These are phyloP conservation scores for Leptoclinus maculatus DNA, from an alignment of 2,797 vertebrate genomes.

Conservation along the genomic window DNA sequence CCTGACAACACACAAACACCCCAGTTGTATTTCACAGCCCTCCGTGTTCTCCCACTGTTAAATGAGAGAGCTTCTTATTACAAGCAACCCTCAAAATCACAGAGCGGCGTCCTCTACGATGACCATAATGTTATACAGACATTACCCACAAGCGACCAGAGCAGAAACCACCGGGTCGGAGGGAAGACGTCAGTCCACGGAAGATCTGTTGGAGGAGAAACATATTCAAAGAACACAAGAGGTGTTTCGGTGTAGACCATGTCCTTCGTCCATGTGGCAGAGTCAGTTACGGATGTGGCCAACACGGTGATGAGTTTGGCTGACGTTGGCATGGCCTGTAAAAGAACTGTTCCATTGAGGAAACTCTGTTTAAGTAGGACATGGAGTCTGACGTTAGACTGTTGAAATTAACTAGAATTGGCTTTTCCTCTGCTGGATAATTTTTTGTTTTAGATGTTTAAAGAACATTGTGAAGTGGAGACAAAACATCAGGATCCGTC, in stretches of 20 bases:
- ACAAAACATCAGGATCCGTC: background rate
- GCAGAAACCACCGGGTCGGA: slow-evolving; percentile 27
- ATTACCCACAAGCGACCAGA: slow-evolving; percentile 54
- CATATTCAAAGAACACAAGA: background rate
- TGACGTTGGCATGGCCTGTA: slow-evolving; percentile 41
- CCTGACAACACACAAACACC: slow-evolving; percentile 41
- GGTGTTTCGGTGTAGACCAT: slow-evolving; percentile 12
- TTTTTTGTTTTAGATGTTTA: slow-evolving; percentile 3
- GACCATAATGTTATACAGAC: slow-evolving; percentile 65
- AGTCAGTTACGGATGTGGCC: slow-evolving; percentile 48
- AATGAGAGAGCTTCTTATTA: slow-evolving; percentile 59
- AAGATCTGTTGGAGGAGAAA: slow-evolving; percentile 7
- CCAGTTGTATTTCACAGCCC: slow-evolving; percentile 33
- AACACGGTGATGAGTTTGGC: slow-evolving; percentile 62
- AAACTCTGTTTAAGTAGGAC: slow-evolving; percentile 28
- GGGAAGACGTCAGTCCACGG: slow-evolving; percentile 18
- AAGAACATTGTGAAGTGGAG: background rate
- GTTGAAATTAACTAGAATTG: background rate
- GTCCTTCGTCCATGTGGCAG: slow-evolving; percentile 30
- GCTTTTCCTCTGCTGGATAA: background rate
- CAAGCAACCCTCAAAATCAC: slow-evolving; percentile 60
- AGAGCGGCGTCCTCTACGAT: slow-evolving; percentile 44
- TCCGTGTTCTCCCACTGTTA: slow-evolving; percentile 36
- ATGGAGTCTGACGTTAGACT: background rate
- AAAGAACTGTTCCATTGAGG: slow-evolving; percentile 39